These are phyloP conservation scores for Euspilapteryx auroguttella DNA, from an alignment of 2,888 invertebrate genomes.

Conservation along the genomic window DNA sequence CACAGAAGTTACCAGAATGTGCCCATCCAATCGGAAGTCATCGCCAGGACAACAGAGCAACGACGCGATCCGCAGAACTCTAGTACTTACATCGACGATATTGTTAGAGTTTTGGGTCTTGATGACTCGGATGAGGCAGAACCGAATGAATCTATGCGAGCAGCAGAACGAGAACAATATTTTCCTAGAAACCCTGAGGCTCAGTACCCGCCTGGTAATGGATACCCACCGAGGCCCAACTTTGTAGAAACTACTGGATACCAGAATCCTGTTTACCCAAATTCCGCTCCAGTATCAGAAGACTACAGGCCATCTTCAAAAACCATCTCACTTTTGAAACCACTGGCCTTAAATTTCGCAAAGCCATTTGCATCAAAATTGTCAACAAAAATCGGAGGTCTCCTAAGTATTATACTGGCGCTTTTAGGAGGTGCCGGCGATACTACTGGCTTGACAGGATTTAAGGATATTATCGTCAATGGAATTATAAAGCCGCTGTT, in stretches of 20 bases:
- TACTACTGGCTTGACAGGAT: slow-evolving; percentile 23
- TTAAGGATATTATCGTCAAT: slow-evolving; percentile 33
- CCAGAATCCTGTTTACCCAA: no score
- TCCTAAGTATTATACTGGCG: slow-evolving; percentile 28
- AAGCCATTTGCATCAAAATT: slow-evolving; percentile 27
- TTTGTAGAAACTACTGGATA: no score
- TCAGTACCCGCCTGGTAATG: slow-evolving; percentile 8
- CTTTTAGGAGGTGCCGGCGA: slow-evolving; percentile 25
- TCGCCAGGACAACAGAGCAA: no score
- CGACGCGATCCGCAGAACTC: no score
- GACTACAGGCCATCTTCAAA: background rate
- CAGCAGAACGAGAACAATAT: no score
- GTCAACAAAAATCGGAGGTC: slow-evolving; percentile 27
- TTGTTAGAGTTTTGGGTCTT: no score
- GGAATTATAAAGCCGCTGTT: slow-evolving; percentile 38
- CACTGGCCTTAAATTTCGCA: slow-evolving; percentile 13
- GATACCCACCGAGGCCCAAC: slow-evolving; percentile 7
- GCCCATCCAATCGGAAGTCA: no score
- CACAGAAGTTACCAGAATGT: no score
- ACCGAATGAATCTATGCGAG: no score
- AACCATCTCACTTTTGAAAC: slow-evolving; percentile 13
- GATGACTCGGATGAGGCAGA: no score
- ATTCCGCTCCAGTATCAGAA: no score
- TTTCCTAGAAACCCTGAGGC: slow-evolving; percentile 6
- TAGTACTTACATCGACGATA: no score